Evolutionary conservation across 2,113 vertebrate species (phyloP).

Genomic region (Physeter macrocephalus): DNA sequence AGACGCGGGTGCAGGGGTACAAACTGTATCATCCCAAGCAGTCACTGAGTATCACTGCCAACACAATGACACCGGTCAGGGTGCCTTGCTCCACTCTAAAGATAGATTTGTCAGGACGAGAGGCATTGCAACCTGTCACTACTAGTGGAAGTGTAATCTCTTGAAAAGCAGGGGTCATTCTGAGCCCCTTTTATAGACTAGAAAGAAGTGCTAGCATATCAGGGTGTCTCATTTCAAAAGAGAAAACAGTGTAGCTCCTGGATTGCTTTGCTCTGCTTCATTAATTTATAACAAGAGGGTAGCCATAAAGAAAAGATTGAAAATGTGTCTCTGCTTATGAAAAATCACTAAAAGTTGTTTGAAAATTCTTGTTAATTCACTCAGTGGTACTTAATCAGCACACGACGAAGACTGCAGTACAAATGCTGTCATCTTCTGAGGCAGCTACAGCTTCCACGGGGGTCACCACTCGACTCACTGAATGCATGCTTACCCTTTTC

Average conservation of each 20-base stretch:
- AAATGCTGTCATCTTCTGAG: neutral
- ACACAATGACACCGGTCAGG: fast-evolving
- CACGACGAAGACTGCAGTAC: neutral
- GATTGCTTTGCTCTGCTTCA: neutral
- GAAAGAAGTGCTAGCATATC: slow-evolving; percentile 4
- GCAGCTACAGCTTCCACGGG: neutral
- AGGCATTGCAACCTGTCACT: neutral
- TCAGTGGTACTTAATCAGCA: neutral
- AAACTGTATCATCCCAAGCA: neutral
- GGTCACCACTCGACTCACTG: neutral
- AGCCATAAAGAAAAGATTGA: neutral
- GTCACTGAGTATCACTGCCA: neutral
- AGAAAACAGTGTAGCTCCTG: neutral
- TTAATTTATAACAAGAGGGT: neutral
- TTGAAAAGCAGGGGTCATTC: slow-evolving; percentile 5
- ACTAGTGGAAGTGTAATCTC: neutral
- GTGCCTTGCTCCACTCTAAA: neutral
- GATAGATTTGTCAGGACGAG: neutral
- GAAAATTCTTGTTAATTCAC: neutral
- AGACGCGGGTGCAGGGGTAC: neutral
- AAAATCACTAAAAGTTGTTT: neutral
- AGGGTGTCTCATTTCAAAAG: neutral
- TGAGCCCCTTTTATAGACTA: neutral
- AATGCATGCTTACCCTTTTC: neutral
- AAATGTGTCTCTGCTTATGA: neutral